Evolutionary conservation across 2,113 vertebrate genomes (phyloP).

Genomic region (Girardinichthys multiradiatus): DNA sequence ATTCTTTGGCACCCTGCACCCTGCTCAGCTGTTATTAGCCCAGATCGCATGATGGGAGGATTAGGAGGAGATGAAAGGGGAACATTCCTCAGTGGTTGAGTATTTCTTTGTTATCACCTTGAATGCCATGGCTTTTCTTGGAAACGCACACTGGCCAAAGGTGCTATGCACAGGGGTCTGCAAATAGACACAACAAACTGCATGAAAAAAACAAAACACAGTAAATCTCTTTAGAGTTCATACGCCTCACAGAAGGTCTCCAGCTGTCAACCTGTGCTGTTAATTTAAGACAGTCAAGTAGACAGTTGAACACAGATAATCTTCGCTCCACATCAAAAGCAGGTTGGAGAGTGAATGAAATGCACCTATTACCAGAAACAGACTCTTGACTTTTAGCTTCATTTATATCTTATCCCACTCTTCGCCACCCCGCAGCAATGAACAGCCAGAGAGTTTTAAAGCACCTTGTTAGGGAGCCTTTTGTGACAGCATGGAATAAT

Average conservation of each 20-base stretch:
- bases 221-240: slow-evolving; percentile 1
- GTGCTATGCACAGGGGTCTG: background rate
- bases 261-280: slow-evolving; percentile 50
- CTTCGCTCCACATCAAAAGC: slow-evolving; percentile 72
- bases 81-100: slow-evolving; percentile 22
- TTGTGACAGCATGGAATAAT: slow-evolving; percentile 78
- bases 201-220: slow-evolving; percentile 22
- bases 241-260: slow-evolving; percentile 9
- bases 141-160: slow-evolving; percentile 27
- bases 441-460: slow-evolving; percentile 75
- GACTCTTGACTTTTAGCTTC: slow-evolving; percentile 77
- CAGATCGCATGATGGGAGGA: slow-evolving; percentile 36
- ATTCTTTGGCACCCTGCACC: slow-evolving; percentile 43
- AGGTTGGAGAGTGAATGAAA: slow-evolving; percentile 64
- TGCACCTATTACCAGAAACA: slow-evolving; percentile 75
- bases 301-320: slow-evolving; percentile 69
- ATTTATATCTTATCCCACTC: slow-evolving; percentile 77
- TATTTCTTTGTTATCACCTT: slow-evolving; percentile 32
- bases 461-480: slow-evolving; percentile 79
- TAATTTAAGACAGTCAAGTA: slow-evolving; percentile 54
- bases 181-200: slow-evolving; percentile 16
- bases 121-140: slow-evolving; percentile 20
- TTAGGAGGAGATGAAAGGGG: slow-evolving; percentile 37
- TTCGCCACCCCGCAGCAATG: slow-evolving; percentile 71
- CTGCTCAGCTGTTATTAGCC: slow-evolving; percentile 13